Evolutionary conservation across 1,140 invertebrate genomes (phyloP).

Genomic region (Sycophila sp.): DNA sequence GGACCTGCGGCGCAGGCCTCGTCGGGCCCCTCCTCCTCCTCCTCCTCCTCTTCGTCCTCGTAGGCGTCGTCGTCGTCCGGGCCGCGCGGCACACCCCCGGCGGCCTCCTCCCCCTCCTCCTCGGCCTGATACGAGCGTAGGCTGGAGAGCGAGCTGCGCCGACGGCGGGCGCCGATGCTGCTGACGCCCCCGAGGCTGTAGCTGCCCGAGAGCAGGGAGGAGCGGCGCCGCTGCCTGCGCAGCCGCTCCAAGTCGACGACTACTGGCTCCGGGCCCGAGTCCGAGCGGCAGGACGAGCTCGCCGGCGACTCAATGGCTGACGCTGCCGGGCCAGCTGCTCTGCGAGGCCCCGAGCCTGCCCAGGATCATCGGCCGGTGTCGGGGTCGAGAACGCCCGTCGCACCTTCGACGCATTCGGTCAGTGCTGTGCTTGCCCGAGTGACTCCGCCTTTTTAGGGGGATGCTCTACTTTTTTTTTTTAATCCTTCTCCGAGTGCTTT

Average conservation of each 20-base stretch:
- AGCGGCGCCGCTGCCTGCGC: conserved; percentile 35
- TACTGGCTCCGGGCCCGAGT: conserved; percentile 55
- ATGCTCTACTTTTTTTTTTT: too few species aligned
- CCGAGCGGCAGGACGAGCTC: conserved; percentile 62
- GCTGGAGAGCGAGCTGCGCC: too few species aligned
- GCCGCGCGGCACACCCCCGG: not conserved
- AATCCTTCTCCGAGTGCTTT: too few species aligned
- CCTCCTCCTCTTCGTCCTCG: not conserved
- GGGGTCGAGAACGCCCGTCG: not conserved
- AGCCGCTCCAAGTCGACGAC: conserved; percentile 36
- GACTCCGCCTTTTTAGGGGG: too few species aligned
- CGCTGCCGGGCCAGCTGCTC: not conserved
- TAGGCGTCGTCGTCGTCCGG: conserved; percentile 2
- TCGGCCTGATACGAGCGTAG: not conserved
- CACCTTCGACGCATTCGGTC: not conserved
- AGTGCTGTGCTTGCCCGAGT: too few species aligned
- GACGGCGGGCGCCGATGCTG: too few species aligned
- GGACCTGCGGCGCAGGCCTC: too few species aligned
- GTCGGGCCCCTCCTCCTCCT: not conserved
- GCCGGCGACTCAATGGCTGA: conserved; percentile 64
- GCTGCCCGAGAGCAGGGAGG: not conserved
- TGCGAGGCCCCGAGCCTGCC: too few species aligned
- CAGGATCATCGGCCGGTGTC: too few species aligned
- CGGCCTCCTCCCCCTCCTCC: not conserved
- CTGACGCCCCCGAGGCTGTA: too few species aligned